Base-by-base conservation (phyloP, 2,797 vertebrate species). In the Tokudaia tokunoshimensis region DNA sequence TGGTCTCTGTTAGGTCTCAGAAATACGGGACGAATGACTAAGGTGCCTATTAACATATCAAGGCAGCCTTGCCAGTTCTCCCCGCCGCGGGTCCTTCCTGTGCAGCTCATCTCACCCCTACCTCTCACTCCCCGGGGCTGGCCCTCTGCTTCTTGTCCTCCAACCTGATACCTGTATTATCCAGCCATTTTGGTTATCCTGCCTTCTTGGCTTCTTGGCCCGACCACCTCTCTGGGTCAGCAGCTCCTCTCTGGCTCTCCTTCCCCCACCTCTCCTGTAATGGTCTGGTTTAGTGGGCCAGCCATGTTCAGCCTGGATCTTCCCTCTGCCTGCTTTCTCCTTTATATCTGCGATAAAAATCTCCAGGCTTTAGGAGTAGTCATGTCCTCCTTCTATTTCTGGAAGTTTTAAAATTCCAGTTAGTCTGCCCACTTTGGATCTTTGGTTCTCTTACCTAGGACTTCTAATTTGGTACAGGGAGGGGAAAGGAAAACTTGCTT, bases 371-470 rank as follows among this genome's bases (percentile, higher is more conserved):
- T n/a, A 85, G 29, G 82, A 67, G 44, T n/a, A 50, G 31, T 50
- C 19, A 15, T n/a, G 63, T n/a, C 63, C 47, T 52, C 57, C 26
- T 72, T 74, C 24, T 75, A 9, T 44, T 88, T 88, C 6, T 29
- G 9, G n/a, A 20, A 61, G 55, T 15, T 89, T 89, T n/a, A 61
- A 78, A 61, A n/a, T 63, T n/a, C 74, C 57, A 89, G 4, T 78
- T 78, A 24, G 29, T 89, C 41, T 78, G 41, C 74, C 55, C 57
- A 24, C 26, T 78, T 61, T 15, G 19, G 29, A 89, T 47, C 74
- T 78, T 89, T 89, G 41, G 72, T 75, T 75, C n/a, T 44, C 37
- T 89, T 89, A 44, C 55, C 87, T 76, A 76, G 72, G 29, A 47
- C 37, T 89, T n/a, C 29, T 47, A 89, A 76, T 89, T n/a, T 76